Conservation (phyloP, 2,113 vertebrate species). For the Anoplopoma fimbria region DNA sequence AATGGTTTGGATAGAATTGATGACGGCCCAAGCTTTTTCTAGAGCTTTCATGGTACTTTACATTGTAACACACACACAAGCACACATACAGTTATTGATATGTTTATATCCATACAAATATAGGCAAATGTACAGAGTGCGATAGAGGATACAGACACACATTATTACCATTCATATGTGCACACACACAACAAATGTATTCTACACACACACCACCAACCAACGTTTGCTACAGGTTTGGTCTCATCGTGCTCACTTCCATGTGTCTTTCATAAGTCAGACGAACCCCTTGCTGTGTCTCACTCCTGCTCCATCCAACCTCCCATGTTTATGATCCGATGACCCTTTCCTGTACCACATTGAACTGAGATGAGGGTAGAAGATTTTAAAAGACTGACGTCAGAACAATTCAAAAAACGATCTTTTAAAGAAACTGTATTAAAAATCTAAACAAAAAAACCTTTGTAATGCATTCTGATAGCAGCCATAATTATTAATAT, state of each 20-base stretch:
- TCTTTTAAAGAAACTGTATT: background rate
- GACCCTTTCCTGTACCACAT: background rate
- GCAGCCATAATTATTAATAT: background rate
- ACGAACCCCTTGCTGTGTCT: constrained; percentile 12
- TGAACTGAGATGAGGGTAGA: background rate
- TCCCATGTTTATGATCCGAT: constrained; percentile 16
- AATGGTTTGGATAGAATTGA: constrained; percentile 58
- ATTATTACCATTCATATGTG: constrained; percentile 7
- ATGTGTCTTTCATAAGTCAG: constrained; percentile 49
- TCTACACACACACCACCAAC: background rate
- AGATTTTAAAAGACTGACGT: background rate
- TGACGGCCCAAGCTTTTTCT: constrained; percentile 39
- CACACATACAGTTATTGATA: constrained; percentile 13
- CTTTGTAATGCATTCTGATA: background rate
- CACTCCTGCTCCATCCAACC: background rate
- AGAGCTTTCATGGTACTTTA: constrained; percentile 35
- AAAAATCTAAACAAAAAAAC: background rate
- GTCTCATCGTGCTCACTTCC: background rate
- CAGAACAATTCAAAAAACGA: background rate
- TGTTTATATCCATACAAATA: constrained; percentile 20
- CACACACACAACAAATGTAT: background rate
- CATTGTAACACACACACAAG: constrained; percentile 8
- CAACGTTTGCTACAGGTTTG: constrained; percentile 1
- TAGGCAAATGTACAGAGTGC: background rate
- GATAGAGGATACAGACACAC: constrained; percentile 2